These are phyloP conservation scores for Fregetta grallaria DNA, from an alignment of 2,113 vertebrate species.

Conservation along the genomic window DNA sequence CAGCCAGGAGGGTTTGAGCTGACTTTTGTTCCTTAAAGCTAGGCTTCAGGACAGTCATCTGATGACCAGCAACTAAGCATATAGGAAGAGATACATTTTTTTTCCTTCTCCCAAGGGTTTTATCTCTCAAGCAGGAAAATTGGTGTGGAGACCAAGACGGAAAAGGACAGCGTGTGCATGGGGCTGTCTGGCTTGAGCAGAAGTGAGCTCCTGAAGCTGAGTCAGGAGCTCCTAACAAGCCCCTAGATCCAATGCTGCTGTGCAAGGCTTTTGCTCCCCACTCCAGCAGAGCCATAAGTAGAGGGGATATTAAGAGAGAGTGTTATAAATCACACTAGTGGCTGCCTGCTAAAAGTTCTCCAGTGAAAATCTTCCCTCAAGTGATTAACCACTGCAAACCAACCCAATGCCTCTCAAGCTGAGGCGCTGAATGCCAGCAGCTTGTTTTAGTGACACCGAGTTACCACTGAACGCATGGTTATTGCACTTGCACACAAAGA, in stretches of 20 bases:
- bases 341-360: not conserved
- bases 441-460: not conserved
- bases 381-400: not conserved
- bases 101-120: not conserved
- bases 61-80: not conserved
- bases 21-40: not conserved
- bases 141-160: not conserved
- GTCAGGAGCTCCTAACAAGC: not conserved
- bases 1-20: not conserved
- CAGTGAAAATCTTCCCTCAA: not conserved
- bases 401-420: not conserved
- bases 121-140: not conserved
- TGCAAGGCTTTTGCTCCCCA: not conserved
- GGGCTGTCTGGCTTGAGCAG: not conserved
- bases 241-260: not conserved
- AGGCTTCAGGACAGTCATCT: not conserved
- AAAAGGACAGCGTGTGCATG: not conserved
- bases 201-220: not conserved
- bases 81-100: not conserved
- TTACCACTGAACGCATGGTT: rapidly evolving
- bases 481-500: not conserved
- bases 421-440: not conserved
- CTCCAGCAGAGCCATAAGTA: not conserved
- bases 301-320: not conserved
- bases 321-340: not conserved